phyloP scores from a whole-genome alignment of 2,888 invertebrate genomes.

The Torymus aiolomorphi region DNA sequence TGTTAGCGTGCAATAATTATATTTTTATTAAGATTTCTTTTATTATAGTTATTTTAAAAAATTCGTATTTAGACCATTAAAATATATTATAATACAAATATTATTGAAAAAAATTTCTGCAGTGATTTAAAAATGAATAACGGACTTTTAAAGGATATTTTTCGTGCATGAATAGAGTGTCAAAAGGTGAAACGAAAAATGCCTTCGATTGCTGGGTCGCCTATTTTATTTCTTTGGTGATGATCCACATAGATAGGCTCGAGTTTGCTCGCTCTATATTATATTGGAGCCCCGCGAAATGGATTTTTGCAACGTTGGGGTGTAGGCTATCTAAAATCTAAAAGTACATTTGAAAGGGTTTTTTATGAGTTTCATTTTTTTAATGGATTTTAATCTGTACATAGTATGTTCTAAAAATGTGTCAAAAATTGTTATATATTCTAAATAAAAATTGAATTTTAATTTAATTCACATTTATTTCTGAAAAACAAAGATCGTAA shows the following conservation, averaged over 20 bases:
- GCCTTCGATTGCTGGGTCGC: conserved; percentile 50
- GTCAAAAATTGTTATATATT: too few relatives aligned
- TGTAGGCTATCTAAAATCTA: conserved; percentile 50
- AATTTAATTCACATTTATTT: too few relatives aligned
- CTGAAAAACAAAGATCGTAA: too few relatives aligned
- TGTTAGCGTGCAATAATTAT: too few relatives aligned
- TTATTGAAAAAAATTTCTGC: too few relatives aligned
- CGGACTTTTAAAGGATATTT: background rate
- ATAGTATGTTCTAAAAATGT: too few relatives aligned
- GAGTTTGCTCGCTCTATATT: conserved; percentile 49
- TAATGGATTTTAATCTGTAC: background rate
- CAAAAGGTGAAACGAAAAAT: conserved; percentile 40
- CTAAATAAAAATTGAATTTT: too few relatives aligned
- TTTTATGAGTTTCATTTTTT: conserved; percentile 19
- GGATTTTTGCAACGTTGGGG: conserved; percentile 48
- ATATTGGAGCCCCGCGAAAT: conserved; percentile 49
- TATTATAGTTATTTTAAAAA: too few relatives aligned
- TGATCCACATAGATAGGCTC: conserved; percentile 55
- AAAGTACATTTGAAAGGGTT: conserved; percentile 44
- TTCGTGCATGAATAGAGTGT: background rate
- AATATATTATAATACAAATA: too few relatives aligned
- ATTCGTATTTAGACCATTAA: too few relatives aligned
- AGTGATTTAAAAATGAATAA: too few relatives aligned
- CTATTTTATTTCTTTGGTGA: conserved; percentile 53
- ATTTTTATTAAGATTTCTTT: too few relatives aligned